A percentile compares a stretch with the other conserved stretches of the same genome.
These are phyloP conservation scores for Aplocera efformata DNA, from an alignment of 2,888 invertebrate genomes.

Conservation along the genomic window DNA sequence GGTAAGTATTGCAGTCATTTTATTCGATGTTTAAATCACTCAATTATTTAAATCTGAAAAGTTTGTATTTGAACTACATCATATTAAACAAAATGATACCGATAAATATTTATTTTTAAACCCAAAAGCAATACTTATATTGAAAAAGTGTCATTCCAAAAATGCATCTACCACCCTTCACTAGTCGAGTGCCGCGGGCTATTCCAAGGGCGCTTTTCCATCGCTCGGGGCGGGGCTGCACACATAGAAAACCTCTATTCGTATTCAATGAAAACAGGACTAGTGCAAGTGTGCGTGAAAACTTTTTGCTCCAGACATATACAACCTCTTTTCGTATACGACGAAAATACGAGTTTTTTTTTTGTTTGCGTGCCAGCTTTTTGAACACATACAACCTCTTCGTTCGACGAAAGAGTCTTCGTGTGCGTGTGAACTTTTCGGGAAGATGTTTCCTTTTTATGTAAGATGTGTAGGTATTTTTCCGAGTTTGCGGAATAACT, in stretches of 20 bases:
- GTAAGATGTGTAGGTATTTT: not conserved
- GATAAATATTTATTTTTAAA: too few relatives aligned
- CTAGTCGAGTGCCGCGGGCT: slow-evolving; percentile 43
- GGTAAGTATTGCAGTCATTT: too few relatives aligned
- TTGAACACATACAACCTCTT: too few relatives aligned
- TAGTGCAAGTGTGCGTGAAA: slow-evolving; percentile 9
- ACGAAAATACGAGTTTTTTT: too few relatives aligned
- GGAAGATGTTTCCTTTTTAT: slow-evolving; percentile 8
- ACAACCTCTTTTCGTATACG: too few relatives aligned
- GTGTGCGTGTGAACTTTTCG: slow-evolving; percentile 9
- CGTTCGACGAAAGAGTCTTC: too few relatives aligned
- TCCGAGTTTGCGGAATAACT: not conserved
- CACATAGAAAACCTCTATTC: slow-evolving; percentile 20
- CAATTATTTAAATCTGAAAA: too few relatives aligned
- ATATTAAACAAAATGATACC: too few relatives aligned
- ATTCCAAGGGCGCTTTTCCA: slow-evolving; percentile 57
- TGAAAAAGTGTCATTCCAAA: slow-evolving; percentile 12
- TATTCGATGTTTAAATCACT: too few relatives aligned
- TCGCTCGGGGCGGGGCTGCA: slow-evolving; percentile 65
- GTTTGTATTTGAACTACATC: too few relatives aligned
- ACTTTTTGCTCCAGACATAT: not conserved
- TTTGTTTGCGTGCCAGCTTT: too few relatives aligned
- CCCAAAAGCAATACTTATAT: too few relatives aligned
- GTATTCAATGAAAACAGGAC: slow-evolving; percentile 22
- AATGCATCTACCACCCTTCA: slow-evolving; percentile 40